Percentiles rank a stretch among this genome's conserved stretches.
These are phyloP conservation scores for Pseudorasbora parva DNA, from an alignment of 2,113 vertebrate species.

Conservation along the genomic window DNA sequence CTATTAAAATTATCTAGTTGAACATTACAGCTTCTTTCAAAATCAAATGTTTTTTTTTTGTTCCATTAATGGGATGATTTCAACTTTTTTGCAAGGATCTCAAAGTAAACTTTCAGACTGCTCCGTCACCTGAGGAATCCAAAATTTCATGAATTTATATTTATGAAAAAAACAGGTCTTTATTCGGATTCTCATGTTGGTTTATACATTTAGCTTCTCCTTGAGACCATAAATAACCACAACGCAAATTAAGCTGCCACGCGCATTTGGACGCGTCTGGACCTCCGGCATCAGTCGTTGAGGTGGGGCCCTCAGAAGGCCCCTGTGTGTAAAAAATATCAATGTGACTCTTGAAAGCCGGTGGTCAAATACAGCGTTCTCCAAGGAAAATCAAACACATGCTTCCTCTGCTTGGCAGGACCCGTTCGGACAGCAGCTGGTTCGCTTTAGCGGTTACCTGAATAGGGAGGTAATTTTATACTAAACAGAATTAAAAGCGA, in stretches of 20 bases:
- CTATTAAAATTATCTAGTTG: constrained; percentile 18
- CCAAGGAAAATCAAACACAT: constrained; percentile 76
- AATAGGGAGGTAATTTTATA: constrained; percentile 76
- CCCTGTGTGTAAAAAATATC: constrained; percentile 68
- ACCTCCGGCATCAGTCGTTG: constrained; percentile 38
- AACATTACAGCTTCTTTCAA: constrained; percentile 27
- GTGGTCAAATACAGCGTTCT: constrained; percentile 66
- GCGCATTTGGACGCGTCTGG: constrained; percentile 5
- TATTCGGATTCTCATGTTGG: constrained; percentile 20
- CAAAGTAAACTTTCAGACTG: constrained; percentile 21
- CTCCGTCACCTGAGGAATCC: neutral
- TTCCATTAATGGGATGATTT: neutral
- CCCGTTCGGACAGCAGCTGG: constrained; percentile 70
- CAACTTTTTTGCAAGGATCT: neutral
- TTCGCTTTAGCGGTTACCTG: constrained; percentile 78
- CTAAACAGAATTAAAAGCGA: constrained; percentile 78
- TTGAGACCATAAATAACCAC: constrained; percentile 46
- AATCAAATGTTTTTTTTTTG: constrained; percentile 34
- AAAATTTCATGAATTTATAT: too few relatives aligned
- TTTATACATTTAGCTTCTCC: constrained; percentile 46
- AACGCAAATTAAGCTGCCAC: constrained; percentile 49
- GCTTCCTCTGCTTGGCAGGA: constrained; percentile 68
- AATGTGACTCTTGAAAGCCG: constrained; percentile 74
- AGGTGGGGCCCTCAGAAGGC: constrained; percentile 63
- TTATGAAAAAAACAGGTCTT: constrained; percentile 1